Evolutionary conservation across 1,140 invertebrate species (phyloP).

Genomic region (Drosophila ironensis): DNA sequence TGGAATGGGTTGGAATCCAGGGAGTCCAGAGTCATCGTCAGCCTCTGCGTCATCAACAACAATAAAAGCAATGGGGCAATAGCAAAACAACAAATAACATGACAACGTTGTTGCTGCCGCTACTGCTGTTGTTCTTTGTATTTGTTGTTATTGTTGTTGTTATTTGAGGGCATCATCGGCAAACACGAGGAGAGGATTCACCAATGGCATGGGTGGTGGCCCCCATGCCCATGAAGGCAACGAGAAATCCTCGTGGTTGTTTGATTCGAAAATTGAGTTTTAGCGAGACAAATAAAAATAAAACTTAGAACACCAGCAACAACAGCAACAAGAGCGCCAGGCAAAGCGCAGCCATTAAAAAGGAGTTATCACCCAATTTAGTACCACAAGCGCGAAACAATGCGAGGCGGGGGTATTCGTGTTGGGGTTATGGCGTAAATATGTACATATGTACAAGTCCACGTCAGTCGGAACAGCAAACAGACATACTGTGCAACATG

Average conservation of each 20-base stretch:
- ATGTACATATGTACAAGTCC: constrained; percentile 30
- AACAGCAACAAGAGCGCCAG: constrained; percentile 26
- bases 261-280: constrained; percentile 78
- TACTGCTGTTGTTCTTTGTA: constrained; percentile 33
- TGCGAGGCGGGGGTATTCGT: constrained; percentile 4
- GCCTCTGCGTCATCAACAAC: constrained; percentile 60
- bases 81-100: constrained; percentile 50
- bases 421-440: too few relatives aligned
- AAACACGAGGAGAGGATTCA: constrained; percentile 34
- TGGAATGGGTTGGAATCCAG: neutral
- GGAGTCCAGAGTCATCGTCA: constrained; percentile 30
- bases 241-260: constrained; percentile 71
- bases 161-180: constrained; percentile 57
- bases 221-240: neutral
- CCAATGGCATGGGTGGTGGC: neutral
- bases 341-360: constrained; percentile 63
- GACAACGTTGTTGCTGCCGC: constrained; percentile 36
- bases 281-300: constrained; percentile 76
- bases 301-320: constrained; percentile 63
- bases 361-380: constrained; percentile 77
- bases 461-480: constrained; percentile 58
- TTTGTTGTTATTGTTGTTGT: constrained; percentile 35
- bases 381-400: constrained; percentile 76
- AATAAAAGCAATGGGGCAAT: constrained; percentile 67
- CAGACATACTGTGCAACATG: constrained; percentile 63